Evolutionary conservation across 2,113 vertebrate species (phyloP).

Genomic region (Heteronetta atricapilla): DNA sequence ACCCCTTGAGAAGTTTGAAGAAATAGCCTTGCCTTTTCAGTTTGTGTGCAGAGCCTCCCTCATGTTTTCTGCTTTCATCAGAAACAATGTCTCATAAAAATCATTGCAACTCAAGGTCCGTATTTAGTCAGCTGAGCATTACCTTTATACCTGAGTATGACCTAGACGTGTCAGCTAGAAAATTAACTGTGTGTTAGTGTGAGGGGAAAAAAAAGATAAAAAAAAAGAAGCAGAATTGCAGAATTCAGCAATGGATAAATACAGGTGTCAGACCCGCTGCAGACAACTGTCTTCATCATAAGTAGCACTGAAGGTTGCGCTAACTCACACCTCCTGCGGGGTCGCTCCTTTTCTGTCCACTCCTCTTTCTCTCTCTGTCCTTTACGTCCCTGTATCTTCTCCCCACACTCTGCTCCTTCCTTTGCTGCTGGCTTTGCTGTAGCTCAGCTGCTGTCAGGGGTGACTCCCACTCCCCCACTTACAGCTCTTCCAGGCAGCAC

Average conservation of each 20-base stretch:
- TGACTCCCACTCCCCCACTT: neutral
- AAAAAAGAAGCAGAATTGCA: neutral
- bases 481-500: neutral
- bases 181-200: neutral
- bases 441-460: rapidly evolving
- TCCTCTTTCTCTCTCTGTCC: neutral
- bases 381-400: neutral
- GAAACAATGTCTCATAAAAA: neutral
- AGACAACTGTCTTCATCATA: neutral
- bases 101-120: neutral
- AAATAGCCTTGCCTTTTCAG: neutral
- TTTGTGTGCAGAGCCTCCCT: neutral
- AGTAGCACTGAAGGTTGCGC: neutral
- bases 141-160: neutral
- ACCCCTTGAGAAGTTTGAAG: neutral
- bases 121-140: neutral
- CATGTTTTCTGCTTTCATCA: neutral
- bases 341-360: neutral
- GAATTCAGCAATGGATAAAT: neutral
- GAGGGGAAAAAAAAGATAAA: neutral
- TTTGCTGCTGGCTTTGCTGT: neutral
- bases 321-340: neutral
- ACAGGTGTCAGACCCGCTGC: neutral
- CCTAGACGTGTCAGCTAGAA: neutral
- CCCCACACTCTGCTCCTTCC: neutral